Conservation (phyloP, 2,797 vertebrate genomes). For the Clamator glandarius region DNA sequence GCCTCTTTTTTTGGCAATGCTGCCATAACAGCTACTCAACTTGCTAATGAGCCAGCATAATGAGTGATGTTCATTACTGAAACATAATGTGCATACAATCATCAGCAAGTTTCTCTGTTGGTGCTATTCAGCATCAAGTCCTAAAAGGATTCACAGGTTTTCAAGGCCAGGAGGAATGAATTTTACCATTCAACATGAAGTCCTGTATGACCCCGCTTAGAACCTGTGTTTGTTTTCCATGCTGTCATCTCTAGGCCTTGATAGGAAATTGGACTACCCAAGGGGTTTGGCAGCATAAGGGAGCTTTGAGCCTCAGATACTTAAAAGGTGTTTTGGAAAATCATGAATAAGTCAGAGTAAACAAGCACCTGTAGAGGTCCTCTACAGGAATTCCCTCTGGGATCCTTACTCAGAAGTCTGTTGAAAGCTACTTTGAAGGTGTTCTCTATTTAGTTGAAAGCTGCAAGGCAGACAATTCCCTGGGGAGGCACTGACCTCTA, state of each 20-base stretch:
- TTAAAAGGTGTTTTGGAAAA: background rate
- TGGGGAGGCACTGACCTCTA: background rate
- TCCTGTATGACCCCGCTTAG: background rate
- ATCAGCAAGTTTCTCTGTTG: background rate
- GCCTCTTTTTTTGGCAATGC: background rate
- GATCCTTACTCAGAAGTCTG: background rate
- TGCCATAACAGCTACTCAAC: background rate
- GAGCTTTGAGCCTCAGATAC: background rate
- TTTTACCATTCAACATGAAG: background rate
- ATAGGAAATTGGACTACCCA: background rate
- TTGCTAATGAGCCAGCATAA: background rate
- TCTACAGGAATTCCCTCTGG: background rate
- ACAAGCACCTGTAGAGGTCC: background rate
- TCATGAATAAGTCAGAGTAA: background rate
- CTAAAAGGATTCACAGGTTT: background rate
- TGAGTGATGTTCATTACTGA: background rate
- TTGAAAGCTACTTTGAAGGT: background rate
- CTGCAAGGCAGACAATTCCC: background rate
- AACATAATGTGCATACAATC: background rate
- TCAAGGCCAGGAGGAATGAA: background rate
- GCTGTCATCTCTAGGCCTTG: background rate
- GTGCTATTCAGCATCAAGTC: accelerated
- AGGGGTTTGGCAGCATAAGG: background rate
- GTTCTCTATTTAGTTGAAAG: background rate
- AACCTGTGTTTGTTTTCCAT: background rate